Percentiles rank a stretch among this genome's conserved stretches.
Conservation (phyloP, 37 sponge, comb jelly and placozoan genomes). For the Lycopodina hypogea region DNA sequence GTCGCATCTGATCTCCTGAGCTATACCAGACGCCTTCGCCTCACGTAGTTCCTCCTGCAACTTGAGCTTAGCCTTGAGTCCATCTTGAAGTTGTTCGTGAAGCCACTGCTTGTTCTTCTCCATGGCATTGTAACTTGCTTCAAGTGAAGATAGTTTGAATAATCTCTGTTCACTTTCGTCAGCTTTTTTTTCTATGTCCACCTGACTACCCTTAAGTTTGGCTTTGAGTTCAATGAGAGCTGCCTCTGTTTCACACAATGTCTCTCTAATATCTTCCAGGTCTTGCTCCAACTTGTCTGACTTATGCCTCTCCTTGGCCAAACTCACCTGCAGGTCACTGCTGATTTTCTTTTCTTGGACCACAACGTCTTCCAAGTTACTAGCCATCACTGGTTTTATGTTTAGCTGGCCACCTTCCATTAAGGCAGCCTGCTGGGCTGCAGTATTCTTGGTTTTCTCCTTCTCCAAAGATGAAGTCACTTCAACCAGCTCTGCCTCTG, state of each 20-base stretch:
- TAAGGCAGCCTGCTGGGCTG: not conserved
- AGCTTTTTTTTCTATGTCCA: constrained; percentile 28
- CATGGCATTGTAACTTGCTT: constrained; percentile 38
- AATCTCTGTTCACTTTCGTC: constrained; percentile 12
- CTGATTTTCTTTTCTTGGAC: constrained; percentile 21
- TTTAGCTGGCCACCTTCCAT: not conserved
- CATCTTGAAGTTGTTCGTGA: constrained; percentile 53
- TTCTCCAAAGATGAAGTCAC: constrained; percentile 14
- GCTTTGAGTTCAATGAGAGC: constrained; percentile 23
- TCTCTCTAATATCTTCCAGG: not conserved
- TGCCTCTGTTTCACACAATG: constrained; percentile 6
- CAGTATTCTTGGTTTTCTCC: not conserved
- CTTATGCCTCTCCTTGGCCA: constrained; percentile 15
- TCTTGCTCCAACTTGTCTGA: constrained; percentile 18
- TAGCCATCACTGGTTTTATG: not conserved
- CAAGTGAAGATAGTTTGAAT: constrained; percentile 13
- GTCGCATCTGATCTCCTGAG: constrained; percentile 56
- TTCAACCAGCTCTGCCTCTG: constrained; percentile 42
- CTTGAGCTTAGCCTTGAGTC: constrained; percentile 30
- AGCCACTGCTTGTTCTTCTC: constrained; percentile 68
- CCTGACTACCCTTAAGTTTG: not conserved
- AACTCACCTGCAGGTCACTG: constrained; percentile 10
- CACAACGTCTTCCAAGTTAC: not conserved
- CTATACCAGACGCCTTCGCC: constrained; percentile 36
- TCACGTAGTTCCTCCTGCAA: constrained; percentile 64